These are phyloP conservation scores for Pogoniulus pusillus DNA, from an alignment of 2,797 vertebrate genomes.

Conservation along the genomic window DNA sequence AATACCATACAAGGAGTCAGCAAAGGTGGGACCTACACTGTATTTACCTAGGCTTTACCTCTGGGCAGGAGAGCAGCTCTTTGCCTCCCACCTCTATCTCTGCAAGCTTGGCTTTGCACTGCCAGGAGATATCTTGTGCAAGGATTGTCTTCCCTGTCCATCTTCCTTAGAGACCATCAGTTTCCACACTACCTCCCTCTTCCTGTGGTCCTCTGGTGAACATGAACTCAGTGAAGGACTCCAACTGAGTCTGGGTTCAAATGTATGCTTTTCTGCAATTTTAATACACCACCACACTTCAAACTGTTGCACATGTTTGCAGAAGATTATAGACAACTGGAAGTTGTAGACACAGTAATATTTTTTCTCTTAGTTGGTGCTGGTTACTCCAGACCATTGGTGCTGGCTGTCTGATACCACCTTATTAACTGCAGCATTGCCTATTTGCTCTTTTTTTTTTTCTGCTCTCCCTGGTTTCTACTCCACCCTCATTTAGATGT, in stretches of 20 bases:
- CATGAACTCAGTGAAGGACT: neutral
- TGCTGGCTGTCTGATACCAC: neutral
- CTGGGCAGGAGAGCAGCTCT: neutral
- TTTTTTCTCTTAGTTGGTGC: neutral
- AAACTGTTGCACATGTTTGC: neutral
- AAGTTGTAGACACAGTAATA: neutral
- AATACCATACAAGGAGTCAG: neutral
- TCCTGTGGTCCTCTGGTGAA: accelerated
- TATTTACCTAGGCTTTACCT: neutral
- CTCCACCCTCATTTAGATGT: neutral
- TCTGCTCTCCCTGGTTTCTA: neutral
- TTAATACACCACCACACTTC: neutral
- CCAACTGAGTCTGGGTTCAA: neutral
- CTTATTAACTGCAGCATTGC: neutral
- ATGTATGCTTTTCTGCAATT: neutral
- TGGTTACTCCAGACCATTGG: neutral
- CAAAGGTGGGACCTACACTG: neutral
- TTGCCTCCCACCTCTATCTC: neutral
- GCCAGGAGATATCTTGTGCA: neutral
- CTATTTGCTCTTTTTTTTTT: neutral
- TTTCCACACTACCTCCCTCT: neutral
- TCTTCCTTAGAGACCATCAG: accelerated
- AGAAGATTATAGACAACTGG: neutral
- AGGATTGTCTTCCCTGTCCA: neutral
- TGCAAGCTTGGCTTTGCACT: neutral